Conservation (phyloP, 1,140 invertebrate species). For the Uloborus diversus region DNA sequence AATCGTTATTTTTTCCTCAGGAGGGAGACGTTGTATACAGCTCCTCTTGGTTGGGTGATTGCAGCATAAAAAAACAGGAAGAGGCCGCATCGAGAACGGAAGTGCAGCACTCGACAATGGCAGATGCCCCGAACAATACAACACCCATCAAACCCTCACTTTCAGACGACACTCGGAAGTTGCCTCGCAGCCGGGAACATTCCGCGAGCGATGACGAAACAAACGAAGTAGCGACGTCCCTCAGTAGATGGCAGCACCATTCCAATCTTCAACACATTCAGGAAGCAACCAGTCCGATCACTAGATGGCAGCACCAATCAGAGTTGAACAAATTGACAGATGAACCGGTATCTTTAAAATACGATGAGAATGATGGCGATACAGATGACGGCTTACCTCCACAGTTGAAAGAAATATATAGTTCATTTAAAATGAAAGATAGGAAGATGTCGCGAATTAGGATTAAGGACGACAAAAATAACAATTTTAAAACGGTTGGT, state of each 20-base stretch:
- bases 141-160: constrained; percentile 6
- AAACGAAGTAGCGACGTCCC: constrained; percentile 6
- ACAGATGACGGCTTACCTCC: constrained; percentile 20
- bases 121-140: constrained; percentile 13
- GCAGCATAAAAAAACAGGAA: constrained; percentile 33
- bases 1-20: constrained; percentile 36
- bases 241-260: constrained; percentile 52
- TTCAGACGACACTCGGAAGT: constrained; percentile 5
- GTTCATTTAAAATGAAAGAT: constrained; percentile 44
- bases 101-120: constrained; percentile 12
- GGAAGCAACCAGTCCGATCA: constrained; percentile 42
- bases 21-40: constrained; percentile 47
- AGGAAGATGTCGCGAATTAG: constrained; percentile 36
- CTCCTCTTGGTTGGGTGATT: constrained; percentile 25
- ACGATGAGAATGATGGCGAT: constrained; percentile 10
- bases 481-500: constrained; percentile 42
- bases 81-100: constrained; percentile 37
- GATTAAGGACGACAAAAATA: constrained; percentile 46
- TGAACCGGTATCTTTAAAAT: background rate
- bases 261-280: constrained; percentile 24
- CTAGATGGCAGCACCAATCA: constrained; percentile 48
- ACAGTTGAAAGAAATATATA: constrained; percentile 41
- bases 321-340: background rate
- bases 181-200: background rate
- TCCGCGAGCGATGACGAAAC: constrained; percentile 29